phyloP scores from a whole-genome alignment of 1,140 invertebrate species.

The Heliconius nattereri region DNA sequence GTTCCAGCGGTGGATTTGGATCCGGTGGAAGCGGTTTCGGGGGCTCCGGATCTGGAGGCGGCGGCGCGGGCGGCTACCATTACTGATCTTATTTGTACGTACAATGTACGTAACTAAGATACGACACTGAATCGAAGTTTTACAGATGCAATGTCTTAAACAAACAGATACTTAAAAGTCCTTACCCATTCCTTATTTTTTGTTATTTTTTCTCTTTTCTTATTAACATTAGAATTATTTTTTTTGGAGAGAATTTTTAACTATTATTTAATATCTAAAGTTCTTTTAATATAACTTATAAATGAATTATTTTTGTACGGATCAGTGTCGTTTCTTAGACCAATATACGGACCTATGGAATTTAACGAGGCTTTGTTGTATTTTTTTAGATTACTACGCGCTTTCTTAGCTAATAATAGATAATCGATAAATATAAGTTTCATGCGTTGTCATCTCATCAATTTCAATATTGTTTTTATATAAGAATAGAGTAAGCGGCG shows the following conservation, averaged over 20 bases:
- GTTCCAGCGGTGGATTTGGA: constrained; percentile 32
- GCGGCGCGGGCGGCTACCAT: constrained; percentile 58
- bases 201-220: not conserved
- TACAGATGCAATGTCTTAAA: not conserved
- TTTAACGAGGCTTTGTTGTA: constrained; percentile 31
- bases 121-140: constrained; percentile 37
- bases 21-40: constrained; percentile 38
- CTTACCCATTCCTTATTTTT: too few relatives aligned
- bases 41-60: constrained; percentile 41
- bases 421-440: constrained; percentile 33
- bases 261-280: not conserved
- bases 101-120: constrained; percentile 35
- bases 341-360: constrained; percentile 22
- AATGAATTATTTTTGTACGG: constrained; percentile 17
- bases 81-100: constrained; percentile 56
- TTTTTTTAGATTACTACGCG: constrained; percentile 18
- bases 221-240: not conserved
- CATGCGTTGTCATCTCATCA: constrained; percentile 28
- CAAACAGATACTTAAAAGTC: too few relatives aligned
- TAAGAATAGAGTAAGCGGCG: constrained; percentile 30
- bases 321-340: constrained; percentile 36
- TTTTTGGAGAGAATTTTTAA: not conserved
- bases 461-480: constrained; percentile 24
- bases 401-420: constrained; percentile 35
- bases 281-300: too few relatives aligned